These are phyloP conservation scores for Lysandra coridon DNA, from an alignment of 2,888 invertebrate genomes.

Conservation along the genomic window DNA sequence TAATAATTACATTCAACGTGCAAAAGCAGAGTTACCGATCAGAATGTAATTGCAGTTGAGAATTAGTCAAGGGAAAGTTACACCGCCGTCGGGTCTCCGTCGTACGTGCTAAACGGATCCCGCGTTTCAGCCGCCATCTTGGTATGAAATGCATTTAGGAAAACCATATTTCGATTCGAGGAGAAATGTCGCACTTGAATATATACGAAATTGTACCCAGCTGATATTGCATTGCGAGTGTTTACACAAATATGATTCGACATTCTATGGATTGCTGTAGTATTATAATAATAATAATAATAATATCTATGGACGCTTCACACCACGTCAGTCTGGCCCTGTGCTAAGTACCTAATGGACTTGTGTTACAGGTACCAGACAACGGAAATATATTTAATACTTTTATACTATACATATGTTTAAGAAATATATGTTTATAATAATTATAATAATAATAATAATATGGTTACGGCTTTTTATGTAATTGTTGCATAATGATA, in stretches of 20 bases:
- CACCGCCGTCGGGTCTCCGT: background rate
- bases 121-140: constrained; percentile 41
- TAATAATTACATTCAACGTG: background rate
- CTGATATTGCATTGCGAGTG: constrained; percentile 23
- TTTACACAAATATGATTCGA: background rate
- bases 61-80: background rate
- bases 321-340: too few species aligned
- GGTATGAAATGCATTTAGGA: constrained; percentile 37
- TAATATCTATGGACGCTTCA: too few species aligned
- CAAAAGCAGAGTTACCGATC: background rate
- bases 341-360: too few species aligned
- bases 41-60: background rate
- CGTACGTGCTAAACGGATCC: background rate
- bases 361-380: too few species aligned
- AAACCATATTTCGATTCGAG: constrained; percentile 32
- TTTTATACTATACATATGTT: too few species aligned
- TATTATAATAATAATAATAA: background rate
- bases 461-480: too few species aligned
- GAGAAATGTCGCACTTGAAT: constrained; percentile 14
- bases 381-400: too few species aligned
- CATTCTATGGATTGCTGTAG: background rate
- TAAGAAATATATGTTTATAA: too few species aligned
- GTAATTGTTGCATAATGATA: too few species aligned
- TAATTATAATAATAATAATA: too few species aligned
- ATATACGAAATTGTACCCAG: constrained; percentile 27